Percentiles rank a stretch among this genome's conserved stretches.
Conservation (phyloP, 1,140 invertebrate species). For the Atta cephalotes region DNA sequence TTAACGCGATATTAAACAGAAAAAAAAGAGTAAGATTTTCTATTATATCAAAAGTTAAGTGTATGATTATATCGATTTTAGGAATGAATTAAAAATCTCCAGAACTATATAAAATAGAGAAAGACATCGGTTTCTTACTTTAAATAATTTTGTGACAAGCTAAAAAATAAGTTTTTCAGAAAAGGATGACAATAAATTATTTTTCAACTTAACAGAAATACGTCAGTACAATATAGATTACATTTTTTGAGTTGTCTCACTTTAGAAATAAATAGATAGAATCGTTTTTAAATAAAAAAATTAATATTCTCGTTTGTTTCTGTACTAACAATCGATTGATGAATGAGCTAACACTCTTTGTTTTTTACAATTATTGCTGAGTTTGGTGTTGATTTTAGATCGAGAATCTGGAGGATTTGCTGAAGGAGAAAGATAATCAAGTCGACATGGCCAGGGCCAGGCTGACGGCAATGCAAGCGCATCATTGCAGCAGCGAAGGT, state of each 20-base stretch:
- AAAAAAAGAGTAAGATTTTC: background rate
- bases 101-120: background rate
- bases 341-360: background rate
- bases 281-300: background rate
- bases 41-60: background rate
- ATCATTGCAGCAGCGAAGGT: slow-evolving; percentile 96
- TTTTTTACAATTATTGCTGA: background rate
- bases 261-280: background rate
- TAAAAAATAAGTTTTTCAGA: too few relatives aligned
- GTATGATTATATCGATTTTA: background rate
- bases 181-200: too few relatives aligned
- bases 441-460: slow-evolving; percentile 97
- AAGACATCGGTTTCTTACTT: too few relatives aligned
- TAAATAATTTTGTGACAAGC: too few relatives aligned
- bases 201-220: too few relatives aligned
- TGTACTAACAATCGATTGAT: background rate
- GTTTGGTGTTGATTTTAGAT: slow-evolving; percentile 89
- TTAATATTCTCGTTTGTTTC: background rate
- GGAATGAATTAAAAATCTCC: background rate
- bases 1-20: background rate
- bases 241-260: background rate
- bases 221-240: too few relatives aligned
- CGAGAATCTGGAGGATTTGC: slow-evolving; percentile 97
- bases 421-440: slow-evolving; percentile 99
- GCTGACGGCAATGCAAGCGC: slow-evolving; percentile 95